Base-by-base conservation (phyloP, 2,888 invertebrate genomes). In the Chironomus riparius region DNA sequence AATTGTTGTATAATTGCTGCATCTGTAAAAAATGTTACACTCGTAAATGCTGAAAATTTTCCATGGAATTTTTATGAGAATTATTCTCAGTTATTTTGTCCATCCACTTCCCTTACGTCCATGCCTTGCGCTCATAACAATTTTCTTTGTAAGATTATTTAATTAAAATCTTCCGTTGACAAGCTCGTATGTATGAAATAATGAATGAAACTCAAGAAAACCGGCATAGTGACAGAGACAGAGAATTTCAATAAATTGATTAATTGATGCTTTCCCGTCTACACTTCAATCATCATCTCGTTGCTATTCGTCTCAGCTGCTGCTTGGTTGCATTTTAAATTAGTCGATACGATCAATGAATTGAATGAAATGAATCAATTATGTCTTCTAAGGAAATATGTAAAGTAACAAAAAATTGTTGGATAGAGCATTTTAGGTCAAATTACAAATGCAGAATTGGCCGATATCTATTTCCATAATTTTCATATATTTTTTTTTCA, bases 361-460 rank as follows among this genome's bases (percentile, higher is more conserved):
- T n/a, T n/a, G 18, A 56, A 56, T 56, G n/a, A 56, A 56, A 56
- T 56, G 56, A 56, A 18, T 56, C 18, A 38, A 38, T 38, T 38
- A 38, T 38, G 10, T 38, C 0, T 1, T 38, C 38, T 38, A 10
- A 38, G 38, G 38, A 38, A 38, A 38, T 10, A 38, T 38, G 38
- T 38, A 38, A 38, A 38, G 38, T 38, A 38, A 28, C 28, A 28
- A 38, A 38, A 38, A n/a, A n/a, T n/a, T 38, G 38, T 38, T 38
- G 38, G 10, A 38, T 38, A 10, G n/a, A n/a, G 15, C 18, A 56
- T 24, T 61, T 68, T 68, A 68, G 68, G 28, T 74, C 74, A 68
- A 74, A 74, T 74, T 74, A 74, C 74, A 56, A 56, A 38, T 28
- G 61, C 18, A 62, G 61, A 74, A 74, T 74, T 74, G 68, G 68